Evolutionary conservation across 2,888 invertebrate genomes (phyloP), one percentile per base, ranked within the genome.

Genomic region (Galeruca laticollis): DNA sequence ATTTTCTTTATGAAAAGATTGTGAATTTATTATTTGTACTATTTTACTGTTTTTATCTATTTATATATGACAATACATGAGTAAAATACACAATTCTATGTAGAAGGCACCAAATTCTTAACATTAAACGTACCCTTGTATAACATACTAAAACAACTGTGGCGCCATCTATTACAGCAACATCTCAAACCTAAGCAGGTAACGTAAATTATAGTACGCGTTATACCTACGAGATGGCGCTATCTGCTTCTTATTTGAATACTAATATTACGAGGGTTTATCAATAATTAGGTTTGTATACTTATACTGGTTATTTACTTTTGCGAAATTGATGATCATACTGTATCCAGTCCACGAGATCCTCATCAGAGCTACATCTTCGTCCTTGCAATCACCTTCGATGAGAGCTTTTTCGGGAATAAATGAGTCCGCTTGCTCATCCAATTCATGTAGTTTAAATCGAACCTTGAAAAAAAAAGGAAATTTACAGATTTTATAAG

Each of bases 321-420:
- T 95, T 69, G 92, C 91, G 81, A 96, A 96, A 75, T 89, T 89
- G 88, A 93, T 92, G 64, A 90, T 89, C 51, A 96, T 85, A 0
- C 90, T 88, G 81, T 94, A 95, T 52, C 92, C 92, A 70, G 91
- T 90, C 89, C 95, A 95, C 8, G 90, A 89, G 62, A 95, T 87
- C 59, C 90, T 88, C 81, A 95, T 88, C 3, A 89, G 89, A 47
- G 93, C 93, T 21, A 88, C 87, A 77, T 94, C 94, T 40, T 93
- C 92, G 73, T 91, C 90, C 69, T 90, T 91, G 82, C 95, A 95
- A 73, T 90, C 89, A 0, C 95, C 95, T 1, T 89, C 89, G 0
- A 94, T 89, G 60, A 88, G 88, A 0, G 93, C 92, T 76, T 90
- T 89, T 76, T 91, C 90, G 0, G 95, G 94, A 52, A 95, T 89